Base-by-base conservation (phyloP, 1,140 invertebrate species). In the Andrena cerasifolii region DNA sequence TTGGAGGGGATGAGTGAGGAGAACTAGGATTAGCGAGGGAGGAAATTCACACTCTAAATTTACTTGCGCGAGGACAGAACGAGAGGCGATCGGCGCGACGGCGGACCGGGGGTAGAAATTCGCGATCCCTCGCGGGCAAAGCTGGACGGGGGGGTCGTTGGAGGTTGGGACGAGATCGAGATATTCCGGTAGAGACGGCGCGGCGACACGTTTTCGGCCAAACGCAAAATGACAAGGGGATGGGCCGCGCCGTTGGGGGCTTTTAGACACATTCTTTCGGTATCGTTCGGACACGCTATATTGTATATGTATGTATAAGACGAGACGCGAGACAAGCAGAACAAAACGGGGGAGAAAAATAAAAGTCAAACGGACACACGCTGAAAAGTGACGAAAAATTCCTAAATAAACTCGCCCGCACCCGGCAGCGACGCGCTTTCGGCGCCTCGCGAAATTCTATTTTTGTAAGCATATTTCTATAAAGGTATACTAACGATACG, bases 381-480 rank as follows among this genome's bases (percentile, higher is more conserved):
- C 3, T 3, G 65, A 54, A 78, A 78, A 58, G 68, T 58, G 80
- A 83, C 58, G 53, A 67, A 63, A 80, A 83, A 86, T 84, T 89
- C 85, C 86, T 90, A 85, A 40, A 84, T 84, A 87, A 90, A 84
- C 90, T 90, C 83, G 89, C 86, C 89, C 87, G 87, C 86, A 88
- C 89, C 84, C 89, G 85, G 86, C 82, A 89, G 87, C 87, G 89
- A 88, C 79, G 88, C 89, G 86, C 88, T 88, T 88, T 88, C 87
- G 84, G 87, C 86, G 91, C 89, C 89, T 92, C 91, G 91, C 92
- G 85, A 93, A 93, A 93, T 93, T 93, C 91, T 92, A 93, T 93
- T 92, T 93, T 93, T 93, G 91, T 93, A 93, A 93, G 92, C 91
- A 93, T 93, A 93, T 93, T 93, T 92, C 91, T 93, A 92, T 93